Evolutionary conservation across 2,888 invertebrate species (phyloP).

Genomic region (Calephelis perditalis): DNA sequence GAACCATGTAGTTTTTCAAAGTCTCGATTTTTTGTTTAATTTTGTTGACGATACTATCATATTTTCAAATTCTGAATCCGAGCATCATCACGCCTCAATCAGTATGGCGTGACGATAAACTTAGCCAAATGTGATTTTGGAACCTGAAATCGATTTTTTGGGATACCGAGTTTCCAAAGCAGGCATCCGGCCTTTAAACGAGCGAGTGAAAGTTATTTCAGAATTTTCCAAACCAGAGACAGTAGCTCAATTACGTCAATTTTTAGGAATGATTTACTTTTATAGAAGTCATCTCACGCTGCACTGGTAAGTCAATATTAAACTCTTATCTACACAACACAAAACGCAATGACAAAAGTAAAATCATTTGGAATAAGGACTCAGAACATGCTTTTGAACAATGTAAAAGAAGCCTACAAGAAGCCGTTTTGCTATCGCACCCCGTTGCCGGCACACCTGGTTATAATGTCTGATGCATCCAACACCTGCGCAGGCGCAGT

Average conservation of each 20-base stretch:
- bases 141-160: constrained; percentile 16
- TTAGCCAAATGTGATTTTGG: constrained; percentile 16
- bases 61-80: no score
- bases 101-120: constrained; percentile 12
- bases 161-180: constrained; percentile 13
- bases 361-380: constrained; percentile 25
- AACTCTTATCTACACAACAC: constrained; percentile 22
- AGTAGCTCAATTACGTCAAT: constrained; percentile 14
- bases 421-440: constrained; percentile 18
- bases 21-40: no score
- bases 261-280: constrained; percentile 18
- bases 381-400: constrained; percentile 25
- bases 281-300: constrained; percentile 18
- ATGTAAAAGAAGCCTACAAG: constrained; percentile 24
- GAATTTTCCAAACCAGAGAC: constrained; percentile 18
- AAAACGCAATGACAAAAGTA: constrained; percentile 26
- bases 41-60: no score
- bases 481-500: constrained; percentile 41
- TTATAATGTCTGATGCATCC: constrained; percentile 36
- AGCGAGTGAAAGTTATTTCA: constrained; percentile 6
- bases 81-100: no score
- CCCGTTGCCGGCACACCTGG: constrained; percentile 20
- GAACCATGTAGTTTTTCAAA: no score
- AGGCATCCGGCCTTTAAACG: background rate
- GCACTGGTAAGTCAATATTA: constrained; percentile 12